Conservation (phyloP, 2,113 vertebrate species). For the Tautogolabrus adspersus region DNA sequence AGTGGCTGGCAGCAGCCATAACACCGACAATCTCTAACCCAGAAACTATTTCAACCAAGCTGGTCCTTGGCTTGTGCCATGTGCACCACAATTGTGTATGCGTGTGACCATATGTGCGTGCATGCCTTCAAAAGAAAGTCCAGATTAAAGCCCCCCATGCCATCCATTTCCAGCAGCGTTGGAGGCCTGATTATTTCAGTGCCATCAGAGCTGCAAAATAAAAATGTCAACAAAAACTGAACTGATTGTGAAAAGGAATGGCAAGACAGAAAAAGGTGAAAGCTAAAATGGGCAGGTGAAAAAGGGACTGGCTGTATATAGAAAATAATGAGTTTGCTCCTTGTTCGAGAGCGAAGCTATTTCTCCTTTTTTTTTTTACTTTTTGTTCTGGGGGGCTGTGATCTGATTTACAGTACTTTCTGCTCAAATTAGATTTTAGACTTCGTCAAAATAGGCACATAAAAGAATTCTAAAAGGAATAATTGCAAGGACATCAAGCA, state of each 20-base stretch:
- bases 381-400: constrained; percentile 3
- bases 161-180: constrained; percentile 56
- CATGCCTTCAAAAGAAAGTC: constrained; percentile 47
- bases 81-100: not conserved
- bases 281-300: not conserved
- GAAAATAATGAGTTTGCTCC: constrained; percentile 49
- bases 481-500: constrained; percentile 1
- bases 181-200: constrained; percentile 60
- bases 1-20: constrained; percentile 20
- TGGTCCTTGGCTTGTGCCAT: constrained; percentile 11
- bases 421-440: constrained; percentile 10
- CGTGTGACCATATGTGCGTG: constrained; percentile 10
- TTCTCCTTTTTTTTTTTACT: not conserved
- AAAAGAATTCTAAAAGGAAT: constrained; percentile 14
- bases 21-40: constrained; percentile 20
- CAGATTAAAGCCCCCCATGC: constrained; percentile 71
- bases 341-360: constrained; percentile 27
- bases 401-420: constrained; percentile 52
- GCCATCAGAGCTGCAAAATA: constrained; percentile 56
- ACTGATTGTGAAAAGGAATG: not conserved
- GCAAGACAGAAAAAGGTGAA: constrained; percentile 5
- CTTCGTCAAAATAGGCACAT: not conserved
- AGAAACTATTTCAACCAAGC: constrained; percentile 41
- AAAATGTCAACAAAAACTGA: constrained; percentile 45
- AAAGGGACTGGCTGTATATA: constrained; percentile 23